Percentiles rank a stretch among this genome's conserved stretches.
Conservation (phyloP, 2,797 vertebrate genomes). For the Megalops cyprinoides region DNA sequence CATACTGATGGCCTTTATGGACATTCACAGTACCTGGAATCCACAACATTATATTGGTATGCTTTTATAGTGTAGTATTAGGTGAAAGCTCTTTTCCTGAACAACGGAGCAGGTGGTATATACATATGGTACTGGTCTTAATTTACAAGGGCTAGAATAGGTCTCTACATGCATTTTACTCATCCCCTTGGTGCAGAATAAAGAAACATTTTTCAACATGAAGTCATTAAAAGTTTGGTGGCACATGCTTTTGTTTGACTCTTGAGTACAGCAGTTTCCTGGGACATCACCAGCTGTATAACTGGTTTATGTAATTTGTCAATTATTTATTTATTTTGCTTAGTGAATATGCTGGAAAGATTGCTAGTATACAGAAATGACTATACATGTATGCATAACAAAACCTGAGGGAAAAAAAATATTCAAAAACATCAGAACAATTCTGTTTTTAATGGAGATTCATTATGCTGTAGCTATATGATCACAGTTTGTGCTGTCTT, state of each 20-base stretch:
- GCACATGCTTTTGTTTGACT: too few relatives aligned
- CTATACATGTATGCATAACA: too few relatives aligned
- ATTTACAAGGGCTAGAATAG: constrained; percentile 1
- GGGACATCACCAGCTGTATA: too few relatives aligned
- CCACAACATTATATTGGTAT: neutral
- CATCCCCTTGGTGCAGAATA: constrained; percentile 18
- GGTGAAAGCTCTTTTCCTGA: neutral
- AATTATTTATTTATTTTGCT: too few relatives aligned
- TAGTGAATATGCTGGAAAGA: too few relatives aligned
- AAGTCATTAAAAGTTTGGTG: constrained; percentile 10
- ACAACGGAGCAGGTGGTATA: constrained; percentile 18
- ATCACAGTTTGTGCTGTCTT: constrained; percentile 5
- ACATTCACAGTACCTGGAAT: too few relatives aligned
- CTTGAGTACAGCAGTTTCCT: too few relatives aligned
- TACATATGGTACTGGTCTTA: constrained; percentile 21
- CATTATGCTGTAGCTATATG: neutral
- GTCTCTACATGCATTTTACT: constrained; percentile 18
- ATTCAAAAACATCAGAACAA: too few relatives aligned
- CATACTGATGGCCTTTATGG: neutral
- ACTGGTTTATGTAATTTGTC: too few relatives aligned
- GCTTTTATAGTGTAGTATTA: neutral
- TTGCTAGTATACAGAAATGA: too few relatives aligned
- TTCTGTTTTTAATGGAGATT: neutral
- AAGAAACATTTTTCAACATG: constrained; percentile 9
- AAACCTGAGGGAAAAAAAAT: too few relatives aligned